Evolutionary conservation across 2,797 vertebrate species (phyloP).

Genomic region (Lithobates sylvaticus): DNA sequence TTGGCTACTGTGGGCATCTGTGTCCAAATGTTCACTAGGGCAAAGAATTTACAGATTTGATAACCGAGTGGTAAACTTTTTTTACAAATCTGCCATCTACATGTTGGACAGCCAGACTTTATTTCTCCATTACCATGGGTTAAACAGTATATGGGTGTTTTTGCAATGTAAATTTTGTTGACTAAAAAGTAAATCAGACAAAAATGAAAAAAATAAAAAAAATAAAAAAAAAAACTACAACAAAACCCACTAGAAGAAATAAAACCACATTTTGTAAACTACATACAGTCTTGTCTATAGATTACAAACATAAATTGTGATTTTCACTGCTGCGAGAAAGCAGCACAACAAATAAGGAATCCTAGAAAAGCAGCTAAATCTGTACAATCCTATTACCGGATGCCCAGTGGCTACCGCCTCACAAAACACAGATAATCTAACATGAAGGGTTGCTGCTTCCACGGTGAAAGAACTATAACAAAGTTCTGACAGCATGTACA

Average conservation of each 20-base stretch:
- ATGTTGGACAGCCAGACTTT: no score
- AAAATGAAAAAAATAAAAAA: no score
- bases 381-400: slow-evolving; percentile 1
- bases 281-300: not conserved
- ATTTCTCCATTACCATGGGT: no score
- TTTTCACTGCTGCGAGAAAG: not conserved
- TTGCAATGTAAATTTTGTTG: no score
- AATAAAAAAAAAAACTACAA: not conserved
- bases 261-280: not conserved
- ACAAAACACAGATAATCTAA: not conserved
- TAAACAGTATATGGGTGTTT: no score
- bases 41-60: no score
- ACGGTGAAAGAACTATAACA: not conserved
- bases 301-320: not conserved
- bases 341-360: not conserved
- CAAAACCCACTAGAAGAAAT: not conserved
- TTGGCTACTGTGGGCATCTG: no score
- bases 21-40: no score
- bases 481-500: slow-evolving; percentile 12
- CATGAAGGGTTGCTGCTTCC: slow-evolving; percentile 3
- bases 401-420: not conserved
- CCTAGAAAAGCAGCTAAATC: not conserved
- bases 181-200: no score
- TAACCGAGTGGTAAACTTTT: no score
- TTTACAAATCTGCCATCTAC: no score